Base-by-base conservation (phyloP, 2,113 vertebrate genomes). In the Chrysochloris asiatica region DNA sequence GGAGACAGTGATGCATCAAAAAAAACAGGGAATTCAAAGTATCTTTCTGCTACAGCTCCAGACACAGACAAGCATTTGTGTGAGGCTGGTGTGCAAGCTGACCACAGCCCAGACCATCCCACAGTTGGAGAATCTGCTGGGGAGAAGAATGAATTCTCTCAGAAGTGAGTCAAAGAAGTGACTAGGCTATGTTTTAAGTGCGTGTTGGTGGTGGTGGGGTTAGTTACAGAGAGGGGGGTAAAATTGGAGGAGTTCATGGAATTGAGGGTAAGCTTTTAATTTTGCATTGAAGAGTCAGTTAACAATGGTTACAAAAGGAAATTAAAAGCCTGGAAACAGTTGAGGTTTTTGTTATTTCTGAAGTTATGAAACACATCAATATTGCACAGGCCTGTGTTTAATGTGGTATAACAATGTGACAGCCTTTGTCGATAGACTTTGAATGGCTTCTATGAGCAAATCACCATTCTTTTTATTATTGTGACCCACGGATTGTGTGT, bases 311-410 rank as follows among this genome's bases (percentile, higher is more conserved):
- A 95, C 95, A 95, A 96, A 95, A 95, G 95, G 92, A 96, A 95
- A 97, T 96, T 96, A 96, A 95, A 97, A 95, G 95, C 87, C 96
- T 97, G 95, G 94, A 95, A 97, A 92, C 93, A 93, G 92, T 94
- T 96, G 94, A 95, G 96, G 94, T 92, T 97, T 97, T 92, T 90
- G 90, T 96, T 96, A 93, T 95, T 97, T 97, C 90, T 97, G 95
- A 95, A 94, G 96, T 97, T 97, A 92, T 56, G 78, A 97, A 97
- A 97, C 93, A 95, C 86, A 84, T 88, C 92, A 94, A 16, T 90
- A 89, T 95, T 96, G 89, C 94, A 92, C 85, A 95, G 96, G 93
- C 88, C 91, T 76, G 86, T 76, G 86, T 97, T 97, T 96, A 90
- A 96, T 96, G 96, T 97, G 95, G 96, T 93, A 8, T 65, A 82